Evolutionary conservation across 2,797 vertebrate genomes (phyloP).

Genomic region (Aldrovandia affinis): DNA sequence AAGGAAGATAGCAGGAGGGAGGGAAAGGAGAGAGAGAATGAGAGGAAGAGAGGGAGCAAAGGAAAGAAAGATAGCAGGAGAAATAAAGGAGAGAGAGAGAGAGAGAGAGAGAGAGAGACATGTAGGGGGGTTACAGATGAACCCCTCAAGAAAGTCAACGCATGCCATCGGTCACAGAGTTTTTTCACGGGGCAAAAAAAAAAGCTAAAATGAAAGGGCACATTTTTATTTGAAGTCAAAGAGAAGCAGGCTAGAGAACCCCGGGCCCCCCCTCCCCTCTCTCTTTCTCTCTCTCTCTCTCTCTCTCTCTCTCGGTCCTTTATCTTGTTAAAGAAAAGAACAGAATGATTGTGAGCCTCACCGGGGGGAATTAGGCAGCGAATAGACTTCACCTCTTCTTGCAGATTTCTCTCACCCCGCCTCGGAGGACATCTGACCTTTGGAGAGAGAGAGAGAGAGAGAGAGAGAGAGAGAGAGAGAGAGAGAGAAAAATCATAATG

Average conservation of each 20-base stretch:
- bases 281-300: conserved; percentile 53
- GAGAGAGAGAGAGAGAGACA: conserved; percentile 79
- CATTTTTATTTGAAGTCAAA: conserved; percentile 72
- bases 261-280: background rate
- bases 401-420: conserved; percentile 85
- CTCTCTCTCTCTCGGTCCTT: too few species aligned
- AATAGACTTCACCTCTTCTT: conserved; percentile 90
- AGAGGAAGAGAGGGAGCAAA: background rate
- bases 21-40: background rate
- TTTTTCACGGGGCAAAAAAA: conserved; percentile 55
- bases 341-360: conserved; percentile 90
- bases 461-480: conserved; percentile 80
- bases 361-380: conserved; percentile 81
- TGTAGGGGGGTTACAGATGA: conserved; percentile 59
- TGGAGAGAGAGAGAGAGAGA: conserved; percentile 90
- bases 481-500: conserved; percentile 75
- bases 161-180: conserved; percentile 67
- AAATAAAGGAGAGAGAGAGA: background rate
- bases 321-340: conserved; percentile 76
- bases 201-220: conserved; percentile 61
- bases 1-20: background rate
- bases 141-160: conserved; percentile 62
- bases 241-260: conserved; percentile 67
- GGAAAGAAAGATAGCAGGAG: background rate
- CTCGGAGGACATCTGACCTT: conserved; percentile 95